These are phyloP conservation scores for Asbolus verrucosus DNA, from an alignment of 1,140 invertebrate genomes.

Conservation along the genomic window DNA sequence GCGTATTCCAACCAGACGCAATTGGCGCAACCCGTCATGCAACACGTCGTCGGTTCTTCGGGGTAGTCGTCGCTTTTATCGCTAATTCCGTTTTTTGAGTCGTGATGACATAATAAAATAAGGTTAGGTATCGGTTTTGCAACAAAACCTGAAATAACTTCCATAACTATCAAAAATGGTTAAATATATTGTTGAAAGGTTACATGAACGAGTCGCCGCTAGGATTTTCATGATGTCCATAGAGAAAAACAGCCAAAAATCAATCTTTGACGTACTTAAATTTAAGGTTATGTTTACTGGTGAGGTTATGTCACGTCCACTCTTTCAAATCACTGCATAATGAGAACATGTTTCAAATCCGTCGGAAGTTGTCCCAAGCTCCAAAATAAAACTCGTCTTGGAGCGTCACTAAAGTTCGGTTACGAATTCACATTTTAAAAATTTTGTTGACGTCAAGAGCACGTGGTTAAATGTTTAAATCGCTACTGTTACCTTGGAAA, in stretches of 20 bases:
- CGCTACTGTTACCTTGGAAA: slow-evolving; percentile 63
- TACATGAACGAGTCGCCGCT: too few relatives aligned
- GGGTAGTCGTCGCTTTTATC: slow-evolving; percentile 59
- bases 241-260: too few relatives aligned
- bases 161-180: too few relatives aligned
- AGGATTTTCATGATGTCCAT: too few relatives aligned
- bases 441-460: too few relatives aligned
- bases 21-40: slow-evolving; percentile 93
- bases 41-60: slow-evolving; percentile 84
- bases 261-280: too few relatives aligned
- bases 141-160: too few relatives aligned
- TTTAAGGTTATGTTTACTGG: too few relatives aligned
- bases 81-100: background rate
- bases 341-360: background rate
- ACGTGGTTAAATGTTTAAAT: slow-evolving; percentile 59
- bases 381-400: slow-evolving; percentile 15
- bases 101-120: background rate
- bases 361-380: too few relatives aligned
- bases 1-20: slow-evolving; percentile 97
- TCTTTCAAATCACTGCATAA: background rate
- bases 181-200: too few relatives aligned
- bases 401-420: too few relatives aligned
- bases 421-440: too few relatives aligned
- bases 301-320: background rate
- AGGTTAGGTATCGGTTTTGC: background rate